Percentiles rank a stretch among this genome's conserved stretches.
Evolutionary conservation across 2,888 invertebrate genomes (phyloP).

Genomic region (Pseudococcus longispinus): DNA sequence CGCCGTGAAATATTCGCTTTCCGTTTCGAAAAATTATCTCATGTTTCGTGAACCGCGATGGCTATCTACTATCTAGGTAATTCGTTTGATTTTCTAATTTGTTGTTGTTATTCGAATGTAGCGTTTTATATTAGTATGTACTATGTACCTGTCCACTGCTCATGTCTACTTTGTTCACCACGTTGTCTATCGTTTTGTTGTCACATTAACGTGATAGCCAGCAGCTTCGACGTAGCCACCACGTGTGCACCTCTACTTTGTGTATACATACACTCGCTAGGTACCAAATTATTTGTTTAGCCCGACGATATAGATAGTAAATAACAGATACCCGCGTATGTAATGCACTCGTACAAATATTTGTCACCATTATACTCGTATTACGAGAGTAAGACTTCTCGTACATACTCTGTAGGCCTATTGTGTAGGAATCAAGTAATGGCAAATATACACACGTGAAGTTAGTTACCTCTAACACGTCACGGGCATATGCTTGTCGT

Average conservation of each 20-base stretch:
- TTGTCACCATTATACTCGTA: neutral
- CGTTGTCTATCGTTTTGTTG: neutral
- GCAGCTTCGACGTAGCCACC: too few species aligned
- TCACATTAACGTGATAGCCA: neutral
- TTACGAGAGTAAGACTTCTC: neutral
- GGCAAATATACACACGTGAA: too few species aligned
- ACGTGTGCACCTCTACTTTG: too few species aligned
- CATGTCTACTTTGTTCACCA: neutral
- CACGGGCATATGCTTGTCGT: neutral
- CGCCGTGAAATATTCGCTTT: slow-evolving; percentile 8
- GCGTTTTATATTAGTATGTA: neutral
- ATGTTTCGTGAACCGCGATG: neutral
- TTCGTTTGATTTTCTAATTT: slow-evolving; percentile 2
- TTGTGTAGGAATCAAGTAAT: neutral
- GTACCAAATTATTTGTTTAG: too few species aligned
- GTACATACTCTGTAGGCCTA: neutral
- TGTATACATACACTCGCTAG: too few species aligned
- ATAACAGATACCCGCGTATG: neutral
- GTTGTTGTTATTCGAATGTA: neutral
- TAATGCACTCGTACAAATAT: too few species aligned
- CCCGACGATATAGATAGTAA: neutral
- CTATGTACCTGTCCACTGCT: neutral
- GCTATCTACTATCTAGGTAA: neutral
- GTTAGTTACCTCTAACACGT: neutral
- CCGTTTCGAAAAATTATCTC: slow-evolving; percentile 8